Base-by-base conservation (phyloP, 1,140 invertebrate genomes). In the Drosophila orena region DNA sequence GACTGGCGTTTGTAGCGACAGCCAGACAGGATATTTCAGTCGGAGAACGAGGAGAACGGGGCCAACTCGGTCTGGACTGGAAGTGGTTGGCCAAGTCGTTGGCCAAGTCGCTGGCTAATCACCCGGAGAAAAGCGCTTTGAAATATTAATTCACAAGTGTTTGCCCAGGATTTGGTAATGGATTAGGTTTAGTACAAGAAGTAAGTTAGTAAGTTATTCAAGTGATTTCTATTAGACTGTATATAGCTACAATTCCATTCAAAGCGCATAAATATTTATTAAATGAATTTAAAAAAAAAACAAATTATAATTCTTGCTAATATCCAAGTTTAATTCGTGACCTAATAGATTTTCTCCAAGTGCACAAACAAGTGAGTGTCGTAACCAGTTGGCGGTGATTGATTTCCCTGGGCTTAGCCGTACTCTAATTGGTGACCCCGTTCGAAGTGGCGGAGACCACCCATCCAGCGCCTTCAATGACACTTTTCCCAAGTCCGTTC, bases 1-100 rank as follows among this genome's bases (percentile, higher is more conserved):
- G 66, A 70, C 58, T 75, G 81, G 78, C 83, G 69, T 88, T 86
- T 88, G 83, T 86, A 83, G 81, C 81, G 74, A 81, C 78, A 86
- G 79, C 74, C 68, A 70, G 68, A 71, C 68, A 56, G 65, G 68
- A 35, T 56, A 47, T 56, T 38, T 47, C 20, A 38, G 35, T 4
- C 20, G 58, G 35, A 17, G 27, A 50, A 7, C 14, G 27, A 10
- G n/a, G 12, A 22, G 40, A 68, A 69, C 30, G 37, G 15, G 68
- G 42, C n/a, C 27, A 55, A 34, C 0, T 17, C 10, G 27, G 38
- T 35, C 30, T 46, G 42, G 49, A 17, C 30, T 46, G 42, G 49
- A 24, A 46, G 49, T 62, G 11, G 24, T 40, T 40, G 44, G 57
- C 22, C 22, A 27, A 43, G 49, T 62, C n/a, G 24, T 40, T 40